Base-by-base conservation (phyloP, 2,888 invertebrate genomes). In the Entomobrya multifasciata region DNA sequence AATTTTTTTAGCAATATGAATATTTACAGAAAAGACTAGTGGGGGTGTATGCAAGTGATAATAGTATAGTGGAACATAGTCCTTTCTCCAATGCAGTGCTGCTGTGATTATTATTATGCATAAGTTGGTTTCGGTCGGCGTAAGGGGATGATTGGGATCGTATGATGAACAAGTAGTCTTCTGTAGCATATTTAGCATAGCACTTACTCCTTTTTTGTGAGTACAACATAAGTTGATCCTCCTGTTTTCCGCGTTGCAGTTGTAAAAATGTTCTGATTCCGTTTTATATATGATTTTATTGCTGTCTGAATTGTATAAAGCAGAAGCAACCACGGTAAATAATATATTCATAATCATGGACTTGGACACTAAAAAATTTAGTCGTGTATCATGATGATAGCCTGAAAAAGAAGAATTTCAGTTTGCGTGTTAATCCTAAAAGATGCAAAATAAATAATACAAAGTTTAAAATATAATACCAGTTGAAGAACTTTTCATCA, bases 401-500 rank as follows among this genome's bases (percentile, higher is more conserved):
- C n/a, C n/a, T n/a, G n/a, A n/a, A n/a, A n/a, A n/a, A n/a, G n/a
- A n/a, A n/a, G n/a, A n/a, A n/a, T n/a, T n/a, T n/a, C n/a, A n/a
- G n/a, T n/a, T n/a, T n/a, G n/a, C n/a, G n/a, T n/a, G n/a, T n/a
- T n/a, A n/a, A n/a, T n/a, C n/a, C n/a, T n/a, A n/a, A n/a, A n/a
- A n/a, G n/a, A n/a, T n/a, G n/a, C n/a, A n/a, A 36, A 8, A 36
- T 36, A 36, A 36, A 36, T 36, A 25, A 11, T 41, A 47, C 4
- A 49, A 47, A 52, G 52, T 17, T 17, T 55, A 55, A 74, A 74
- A 25, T n/a, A 55, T 52, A 74, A 55, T 74, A 30, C 30, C 72
- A 74, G 74, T 55, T 74, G 52, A 74, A 74, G 74, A 74, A 36
- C 74, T 74, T 52, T 55, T 74, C 52, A 22, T 70, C 70, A 70